phyloP scores from a whole-genome alignment of 1,140 invertebrate genomes.

The Heliconius himera region DNA sequence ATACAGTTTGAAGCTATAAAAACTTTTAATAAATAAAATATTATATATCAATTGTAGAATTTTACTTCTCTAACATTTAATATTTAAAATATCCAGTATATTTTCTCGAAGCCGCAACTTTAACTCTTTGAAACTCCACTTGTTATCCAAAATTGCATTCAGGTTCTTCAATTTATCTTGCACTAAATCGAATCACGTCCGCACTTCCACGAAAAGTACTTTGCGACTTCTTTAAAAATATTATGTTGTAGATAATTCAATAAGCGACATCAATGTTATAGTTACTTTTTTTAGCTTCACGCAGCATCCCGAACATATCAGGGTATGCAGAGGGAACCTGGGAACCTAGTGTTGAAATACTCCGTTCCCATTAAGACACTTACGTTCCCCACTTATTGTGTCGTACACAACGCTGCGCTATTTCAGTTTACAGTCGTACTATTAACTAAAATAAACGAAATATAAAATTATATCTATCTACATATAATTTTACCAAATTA shows the following conservation, averaged over 20 bases:
- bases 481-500: too few species aligned
- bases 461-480: too few species aligned
- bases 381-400: too few species aligned
- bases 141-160: constrained; percentile 33
- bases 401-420: too few species aligned
- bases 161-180: constrained; percentile 26
- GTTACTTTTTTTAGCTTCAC: too few species aligned
- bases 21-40: too few species aligned
- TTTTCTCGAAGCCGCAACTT: not conserved
- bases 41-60: not conserved
- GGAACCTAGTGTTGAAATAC: too few species aligned
- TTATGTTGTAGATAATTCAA: constrained; percentile 14
- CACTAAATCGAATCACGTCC: constrained; percentile 49
- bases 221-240: constrained; percentile 23
- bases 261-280: constrained; percentile 9
- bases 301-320: too few species aligned
- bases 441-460: too few species aligned
- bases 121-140: constrained; percentile 3
- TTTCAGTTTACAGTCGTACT: too few species aligned
- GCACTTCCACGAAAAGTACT: constrained; percentile 17
- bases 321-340: too few species aligned
- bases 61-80: not conserved
- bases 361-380: too few species aligned
- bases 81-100: not conserved
- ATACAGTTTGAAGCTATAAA: not conserved